Evolutionary conservation across 1,140 invertebrate species (phyloP).

Genomic region (Pseudomyrmex pallidus): DNA sequence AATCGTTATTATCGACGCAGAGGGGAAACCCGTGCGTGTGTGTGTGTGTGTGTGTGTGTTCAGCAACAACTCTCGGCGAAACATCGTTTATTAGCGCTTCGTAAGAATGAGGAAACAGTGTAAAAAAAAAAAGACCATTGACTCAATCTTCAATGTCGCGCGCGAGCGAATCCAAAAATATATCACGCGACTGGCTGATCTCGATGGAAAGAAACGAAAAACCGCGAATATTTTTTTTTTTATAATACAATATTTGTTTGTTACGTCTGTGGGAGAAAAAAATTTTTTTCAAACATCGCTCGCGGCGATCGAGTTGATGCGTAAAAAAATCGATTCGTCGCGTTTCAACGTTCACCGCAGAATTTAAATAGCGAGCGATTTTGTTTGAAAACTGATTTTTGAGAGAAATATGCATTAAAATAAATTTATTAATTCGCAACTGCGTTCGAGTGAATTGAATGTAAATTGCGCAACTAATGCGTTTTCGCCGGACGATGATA

Average conservation of each 20-base stretch:
- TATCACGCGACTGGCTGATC: too few species aligned
- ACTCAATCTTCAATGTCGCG: not conserved
- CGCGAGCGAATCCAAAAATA: not conserved
- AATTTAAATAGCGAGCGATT: too few species aligned
- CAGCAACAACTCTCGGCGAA: not conserved
- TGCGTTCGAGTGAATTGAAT: not conserved
- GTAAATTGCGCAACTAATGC: not conserved
- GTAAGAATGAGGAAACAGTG: slow-evolving; percentile 4
- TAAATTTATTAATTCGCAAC: slow-evolving; percentile 3
- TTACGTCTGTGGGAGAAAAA: too few species aligned
- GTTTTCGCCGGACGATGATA: not conserved
- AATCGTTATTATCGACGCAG: slow-evolving; percentile 4
- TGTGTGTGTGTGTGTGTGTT: not conserved
- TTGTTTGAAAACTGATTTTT: too few species aligned
- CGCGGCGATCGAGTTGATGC: too few species aligned
- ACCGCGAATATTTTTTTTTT: not conserved
- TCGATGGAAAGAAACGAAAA: not conserved
- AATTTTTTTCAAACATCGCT: too few species aligned
- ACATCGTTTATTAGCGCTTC: slow-evolving; percentile 4
- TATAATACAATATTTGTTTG: not conserved
- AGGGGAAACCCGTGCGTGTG: not conserved
- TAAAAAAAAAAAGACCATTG: not conserved
- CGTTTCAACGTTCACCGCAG: too few species aligned
- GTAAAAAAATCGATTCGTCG: too few species aligned
- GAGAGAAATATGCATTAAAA: not conserved